A percentile compares a stretch with the other conserved stretches of the same genome.
These are phyloP conservation scores for Auanema freiburgensis DNA, from an alignment of 2,888 invertebrate species.

Conservation along the genomic window DNA sequence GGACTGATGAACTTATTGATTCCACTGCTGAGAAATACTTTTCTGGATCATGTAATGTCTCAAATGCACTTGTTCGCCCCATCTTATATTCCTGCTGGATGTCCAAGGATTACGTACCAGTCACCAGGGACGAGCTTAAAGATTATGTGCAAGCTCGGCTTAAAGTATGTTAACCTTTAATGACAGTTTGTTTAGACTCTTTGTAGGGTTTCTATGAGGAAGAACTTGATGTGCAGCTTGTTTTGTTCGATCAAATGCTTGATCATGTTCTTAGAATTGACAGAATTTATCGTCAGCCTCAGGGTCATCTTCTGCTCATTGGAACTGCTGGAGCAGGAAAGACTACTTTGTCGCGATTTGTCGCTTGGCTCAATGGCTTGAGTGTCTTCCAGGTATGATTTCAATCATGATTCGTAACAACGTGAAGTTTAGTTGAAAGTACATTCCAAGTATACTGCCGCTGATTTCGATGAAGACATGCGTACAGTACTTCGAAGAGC, in stretches of 20 bases:
- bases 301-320: slow-evolving; percentile 93
- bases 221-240: slow-evolving; percentile 94
- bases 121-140: slow-evolving; percentile 87
- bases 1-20: slow-evolving; percentile 98
- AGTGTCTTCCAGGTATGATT: slow-evolving; percentile 98
- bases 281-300: slow-evolving; percentile 84
- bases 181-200: slow-evolving; percentile 57
- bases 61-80: slow-evolving; percentile 82
- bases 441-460: slow-evolving; percentile 97
- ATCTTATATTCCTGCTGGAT: slow-evolving; percentile 99
- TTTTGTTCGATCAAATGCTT: slow-evolving; percentile 95
- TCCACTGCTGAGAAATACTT: slow-evolving; percentile 80
- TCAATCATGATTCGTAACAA: slow-evolving; percentile 4
- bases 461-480: slow-evolving; percentile 98
- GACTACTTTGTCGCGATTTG: slow-evolving; percentile 96
- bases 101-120: slow-evolving; percentile 94
- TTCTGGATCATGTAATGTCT: slow-evolving; percentile 74
- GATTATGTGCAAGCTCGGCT: slow-evolving; percentile 95
- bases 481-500: slow-evolving; percentile 72
- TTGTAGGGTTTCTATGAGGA: slow-evolving; percentile 92
- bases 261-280: slow-evolving; percentile 98
- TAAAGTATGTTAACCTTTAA: slow-evolving; percentile 68
- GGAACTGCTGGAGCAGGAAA: slow-evolving; percentile 99
- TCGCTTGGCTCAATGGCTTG: slow-evolving; percentile 99
- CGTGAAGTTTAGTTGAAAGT: slow-evolving; percentile 70